phyloP scores from a whole-genome alignment of 2,113 vertebrate species.

The Quiscalus mexicanus region DNA sequence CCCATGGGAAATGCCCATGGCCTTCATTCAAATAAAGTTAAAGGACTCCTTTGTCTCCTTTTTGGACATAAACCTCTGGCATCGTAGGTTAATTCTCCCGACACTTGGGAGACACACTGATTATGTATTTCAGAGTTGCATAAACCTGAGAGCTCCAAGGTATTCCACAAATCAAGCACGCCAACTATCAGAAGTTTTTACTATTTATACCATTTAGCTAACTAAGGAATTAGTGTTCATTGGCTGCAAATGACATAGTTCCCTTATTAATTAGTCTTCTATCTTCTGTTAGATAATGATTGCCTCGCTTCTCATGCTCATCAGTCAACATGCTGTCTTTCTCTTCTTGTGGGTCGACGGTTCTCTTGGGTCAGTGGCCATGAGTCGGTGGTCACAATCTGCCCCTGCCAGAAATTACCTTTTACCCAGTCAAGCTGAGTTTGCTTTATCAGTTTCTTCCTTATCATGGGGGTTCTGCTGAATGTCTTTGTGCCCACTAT shows the following conservation, averaged over 20 bases:
- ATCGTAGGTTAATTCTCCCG: not conserved
- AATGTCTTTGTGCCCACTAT: not conserved
- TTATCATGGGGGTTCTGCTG: not conserved
- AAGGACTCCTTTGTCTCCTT: not conserved
- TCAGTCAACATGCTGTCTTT: not conserved
- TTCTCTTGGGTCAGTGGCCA: accelerated
- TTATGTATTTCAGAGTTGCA: not conserved
- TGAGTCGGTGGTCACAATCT: not conserved
- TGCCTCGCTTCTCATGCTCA: accelerated
- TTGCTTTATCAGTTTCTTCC: not conserved
- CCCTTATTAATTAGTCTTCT: not conserved
- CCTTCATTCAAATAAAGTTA: not conserved
- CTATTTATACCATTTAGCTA: not conserved
- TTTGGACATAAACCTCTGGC: not conserved
- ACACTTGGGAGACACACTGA: not conserved
- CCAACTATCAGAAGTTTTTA: not conserved
- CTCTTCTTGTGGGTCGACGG: not conserved
- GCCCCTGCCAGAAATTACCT: not conserved
- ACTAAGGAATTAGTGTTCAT: not conserved
- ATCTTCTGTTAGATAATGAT: no score
- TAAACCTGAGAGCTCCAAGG: not conserved
- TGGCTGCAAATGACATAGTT: not conserved
- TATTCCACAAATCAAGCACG: not conserved
- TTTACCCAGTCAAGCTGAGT: accelerated
- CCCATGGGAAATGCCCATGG: not conserved